Conservation (phyloP, 2,113 vertebrate species). For the Lophius piscatorius region DNA sequence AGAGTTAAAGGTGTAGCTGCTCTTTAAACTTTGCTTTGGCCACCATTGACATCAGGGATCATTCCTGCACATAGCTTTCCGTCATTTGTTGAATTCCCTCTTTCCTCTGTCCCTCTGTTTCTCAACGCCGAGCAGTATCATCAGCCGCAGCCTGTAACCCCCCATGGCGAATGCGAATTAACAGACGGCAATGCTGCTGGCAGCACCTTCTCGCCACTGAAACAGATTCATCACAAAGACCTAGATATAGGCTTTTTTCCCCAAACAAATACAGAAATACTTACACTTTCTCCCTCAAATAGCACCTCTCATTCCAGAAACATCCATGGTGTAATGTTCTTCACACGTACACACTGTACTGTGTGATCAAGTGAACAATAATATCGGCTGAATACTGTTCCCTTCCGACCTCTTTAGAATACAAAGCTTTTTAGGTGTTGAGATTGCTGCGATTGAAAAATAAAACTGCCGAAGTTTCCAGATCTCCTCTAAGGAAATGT, state of each 20-base stretch:
- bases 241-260: conserved; percentile 61
- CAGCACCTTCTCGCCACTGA: conserved; percentile 67
- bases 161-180: conserved; percentile 75
- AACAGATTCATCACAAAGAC: conserved; percentile 77
- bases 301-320: conserved; percentile 56
- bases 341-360: conserved; percentile 61
- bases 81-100: conserved; percentile 43
- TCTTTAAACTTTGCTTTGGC: conserved; percentile 33
- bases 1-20: conserved; percentile 3
- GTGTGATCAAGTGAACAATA: conserved; percentile 59
- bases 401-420: not conserved
- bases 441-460: too few relatives aligned
- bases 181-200: conserved; percentile 72
- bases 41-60: conserved; percentile 38
- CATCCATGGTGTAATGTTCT: conserved; percentile 46
- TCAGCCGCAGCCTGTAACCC: conserved; percentile 66
- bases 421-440: not conserved
- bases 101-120: conserved; percentile 37
- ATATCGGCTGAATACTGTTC: conserved; percentile 23
- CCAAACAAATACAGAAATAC: conserved; percentile 24
- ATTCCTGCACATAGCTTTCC: conserved; percentile 21
- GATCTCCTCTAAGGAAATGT: too few relatives aligned
- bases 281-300: conserved; percentile 52
- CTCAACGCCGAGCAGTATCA: conserved; percentile 64
- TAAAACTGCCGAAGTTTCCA: too few relatives aligned